Evolutionary conservation across 1,140 invertebrate species (phyloP).

Genomic region (Battus philenor): DNA sequence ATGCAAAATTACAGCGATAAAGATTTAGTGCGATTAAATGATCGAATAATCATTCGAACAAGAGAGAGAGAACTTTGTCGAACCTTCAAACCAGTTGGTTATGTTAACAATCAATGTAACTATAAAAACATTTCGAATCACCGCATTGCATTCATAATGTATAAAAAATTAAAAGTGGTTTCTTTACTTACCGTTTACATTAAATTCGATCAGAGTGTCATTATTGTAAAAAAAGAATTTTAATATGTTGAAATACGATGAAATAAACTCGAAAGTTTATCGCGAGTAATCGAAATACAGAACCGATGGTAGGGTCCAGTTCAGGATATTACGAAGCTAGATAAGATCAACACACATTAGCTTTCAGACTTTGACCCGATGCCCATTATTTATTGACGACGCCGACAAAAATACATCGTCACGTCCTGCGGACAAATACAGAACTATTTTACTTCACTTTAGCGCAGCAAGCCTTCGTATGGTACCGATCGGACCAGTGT

Average conservation of each 20-base stretch:
- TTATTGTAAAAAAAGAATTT: no score
- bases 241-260: no score
- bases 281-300: slow-evolving; percentile 6
- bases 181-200: no score
- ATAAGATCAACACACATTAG: slow-evolving; percentile 66
- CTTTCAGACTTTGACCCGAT: slow-evolving; percentile 56
- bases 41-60: not conserved
- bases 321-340: slow-evolving; percentile 33
- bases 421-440: slow-evolving; percentile 17
- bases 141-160: not conserved
- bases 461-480: no score
- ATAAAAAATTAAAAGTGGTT: no score
- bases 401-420: slow-evolving; percentile 59
- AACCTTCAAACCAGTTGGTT: slow-evolving; percentile 7
- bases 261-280: slow-evolving; percentile 7
- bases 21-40: no score
- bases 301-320: slow-evolving; percentile 23
- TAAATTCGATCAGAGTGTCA: no score
- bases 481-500: no score
- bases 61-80: slow-evolving; percentile 4
- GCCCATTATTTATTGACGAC: slow-evolving; percentile 60
- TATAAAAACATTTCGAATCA: slow-evolving; percentile 9
- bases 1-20: slow-evolving; percentile 3
- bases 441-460: slow-evolving; percentile 13
- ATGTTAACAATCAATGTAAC: slow-evolving; percentile 1